Evolutionary conservation across 2,797 vertebrate genomes (phyloP).

Genomic region (Notolabrus celidotus): DNA sequence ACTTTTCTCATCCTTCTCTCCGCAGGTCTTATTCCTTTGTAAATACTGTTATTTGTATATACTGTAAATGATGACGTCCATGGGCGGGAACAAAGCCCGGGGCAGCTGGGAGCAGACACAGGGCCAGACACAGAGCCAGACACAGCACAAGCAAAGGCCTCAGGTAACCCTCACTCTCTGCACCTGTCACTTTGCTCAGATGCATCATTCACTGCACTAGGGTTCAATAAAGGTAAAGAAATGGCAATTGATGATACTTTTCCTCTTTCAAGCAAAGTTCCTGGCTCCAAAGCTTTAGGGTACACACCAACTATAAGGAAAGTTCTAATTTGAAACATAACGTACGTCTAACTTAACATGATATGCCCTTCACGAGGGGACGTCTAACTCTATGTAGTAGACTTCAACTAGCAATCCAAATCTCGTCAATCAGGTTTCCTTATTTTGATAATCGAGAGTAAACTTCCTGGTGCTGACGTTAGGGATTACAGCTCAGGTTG

Average conservation of each 20-base stretch:
- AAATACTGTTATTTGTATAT: constrained; percentile 99
- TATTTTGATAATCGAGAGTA: no score
- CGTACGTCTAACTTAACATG: no score
- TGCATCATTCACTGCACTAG: background rate
- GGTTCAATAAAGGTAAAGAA: background rate
- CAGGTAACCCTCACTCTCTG: constrained; percentile 77
- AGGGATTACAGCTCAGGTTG: no score
- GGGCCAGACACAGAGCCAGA: constrained; percentile 97
- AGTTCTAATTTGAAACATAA: no score
- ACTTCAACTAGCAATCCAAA: no score
- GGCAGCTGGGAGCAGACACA: constrained; percentile 98
- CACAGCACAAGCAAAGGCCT: constrained; percentile 93
- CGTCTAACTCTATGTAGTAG: no score
- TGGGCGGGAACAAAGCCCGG: constrained; percentile 97
- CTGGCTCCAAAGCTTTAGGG: background rate
- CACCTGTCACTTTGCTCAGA: constrained; percentile 18
- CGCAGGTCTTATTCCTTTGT: constrained; percentile 96
- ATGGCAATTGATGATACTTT: background rate
- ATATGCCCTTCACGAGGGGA: no score
- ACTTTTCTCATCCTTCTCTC: constrained; percentile 33
- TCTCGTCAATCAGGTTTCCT: no score
- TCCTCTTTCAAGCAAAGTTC: background rate
- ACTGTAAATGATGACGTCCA: constrained; percentile 99
- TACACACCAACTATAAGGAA: background rate
- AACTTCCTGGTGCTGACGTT: no score